Evolutionary conservation across 2,797 vertebrate genomes (phyloP).

Genomic region (Fistularia commersonii): DNA sequence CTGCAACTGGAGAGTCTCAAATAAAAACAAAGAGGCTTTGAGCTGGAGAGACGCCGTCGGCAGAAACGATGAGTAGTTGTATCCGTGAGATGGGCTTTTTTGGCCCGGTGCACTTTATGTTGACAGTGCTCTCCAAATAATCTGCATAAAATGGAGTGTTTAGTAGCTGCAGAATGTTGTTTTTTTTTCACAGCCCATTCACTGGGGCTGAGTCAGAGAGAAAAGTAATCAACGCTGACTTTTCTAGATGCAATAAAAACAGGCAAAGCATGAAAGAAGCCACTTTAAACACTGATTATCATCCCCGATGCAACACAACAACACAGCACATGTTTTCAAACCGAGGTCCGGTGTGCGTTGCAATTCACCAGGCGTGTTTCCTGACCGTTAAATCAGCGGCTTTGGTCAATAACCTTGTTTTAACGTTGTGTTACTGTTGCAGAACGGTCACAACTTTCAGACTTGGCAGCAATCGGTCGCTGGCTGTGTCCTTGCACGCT

Average conservation of each 20-base stretch:
- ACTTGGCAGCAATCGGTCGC: background rate
- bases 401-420: constrained; percentile 5
- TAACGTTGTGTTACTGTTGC: constrained; percentile 9
- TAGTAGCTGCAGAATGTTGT: background rate
- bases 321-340: background rate
- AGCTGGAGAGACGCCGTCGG: constrained; percentile 17
- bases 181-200: constrained; percentile 4
- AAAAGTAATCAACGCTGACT: constrained; percentile 1
- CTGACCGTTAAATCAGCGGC: no score
- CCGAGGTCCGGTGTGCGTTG: background rate
- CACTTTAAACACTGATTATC: constrained; percentile 14
- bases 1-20: constrained; percentile 35
- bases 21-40: constrained; percentile 34
- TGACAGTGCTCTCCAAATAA: constrained; percentile 1
- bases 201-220: background rate
- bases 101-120: background rate
- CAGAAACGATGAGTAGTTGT: constrained; percentile 13
- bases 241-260: constrained; percentile 12
- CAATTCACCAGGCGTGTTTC: no score
- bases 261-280: constrained; percentile 7
- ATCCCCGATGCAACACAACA: constrained; percentile 5
- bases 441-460: constrained; percentile 12
- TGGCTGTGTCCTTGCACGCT: constrained; percentile 9
- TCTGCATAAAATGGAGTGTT: constrained; percentile 3
- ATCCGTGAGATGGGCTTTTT: constrained; percentile 8